Evolutionary conservation across 2,113 vertebrate genomes (phyloP).

Genomic region (Catharus fuscescens): DNA sequence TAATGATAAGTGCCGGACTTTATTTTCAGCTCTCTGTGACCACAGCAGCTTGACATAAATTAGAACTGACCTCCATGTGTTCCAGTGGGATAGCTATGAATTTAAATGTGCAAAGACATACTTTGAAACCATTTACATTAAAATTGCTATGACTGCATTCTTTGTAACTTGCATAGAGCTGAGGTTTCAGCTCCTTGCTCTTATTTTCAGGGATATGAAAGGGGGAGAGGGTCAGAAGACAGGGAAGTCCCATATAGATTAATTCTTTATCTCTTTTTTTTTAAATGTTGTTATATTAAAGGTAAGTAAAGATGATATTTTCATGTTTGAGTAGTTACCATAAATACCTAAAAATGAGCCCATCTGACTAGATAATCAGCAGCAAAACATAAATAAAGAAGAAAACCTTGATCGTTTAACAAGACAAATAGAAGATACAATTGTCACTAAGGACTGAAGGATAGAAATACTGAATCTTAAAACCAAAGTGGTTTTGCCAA

Average conservation of each 20-base stretch:
- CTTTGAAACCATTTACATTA: not conserved
- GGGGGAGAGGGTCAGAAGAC: not conserved
- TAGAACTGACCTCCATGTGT: not conserved
- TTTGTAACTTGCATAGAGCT: not conserved
- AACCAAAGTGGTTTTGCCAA: not conserved
- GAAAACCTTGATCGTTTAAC: not conserved
- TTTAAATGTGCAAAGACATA: not conserved
- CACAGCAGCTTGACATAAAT: conserved; percentile 30
- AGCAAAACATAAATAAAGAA: not conserved
- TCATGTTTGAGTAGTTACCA: not conserved
- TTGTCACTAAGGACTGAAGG: not conserved
- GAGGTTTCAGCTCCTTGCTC: not conserved
- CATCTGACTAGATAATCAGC: not conserved
- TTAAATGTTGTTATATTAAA: not conserved
- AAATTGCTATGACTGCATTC: not conserved
- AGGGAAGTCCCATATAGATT: not conserved
- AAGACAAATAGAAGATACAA: not conserved
- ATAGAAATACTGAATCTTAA: not conserved
- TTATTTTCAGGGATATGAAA: not conserved
- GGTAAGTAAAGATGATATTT: not conserved
- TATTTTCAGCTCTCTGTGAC: not conserved
- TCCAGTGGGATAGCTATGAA: not conserved
- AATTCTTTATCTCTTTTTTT: not conserved
- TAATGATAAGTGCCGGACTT: not conserved
- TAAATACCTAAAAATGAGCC: not conserved